A percentile compares a stretch with the other conserved stretches of the same genome.
Conservation (phyloP, 2,888 invertebrate genomes). For the Poecilobothrus nobilitatus region DNA sequence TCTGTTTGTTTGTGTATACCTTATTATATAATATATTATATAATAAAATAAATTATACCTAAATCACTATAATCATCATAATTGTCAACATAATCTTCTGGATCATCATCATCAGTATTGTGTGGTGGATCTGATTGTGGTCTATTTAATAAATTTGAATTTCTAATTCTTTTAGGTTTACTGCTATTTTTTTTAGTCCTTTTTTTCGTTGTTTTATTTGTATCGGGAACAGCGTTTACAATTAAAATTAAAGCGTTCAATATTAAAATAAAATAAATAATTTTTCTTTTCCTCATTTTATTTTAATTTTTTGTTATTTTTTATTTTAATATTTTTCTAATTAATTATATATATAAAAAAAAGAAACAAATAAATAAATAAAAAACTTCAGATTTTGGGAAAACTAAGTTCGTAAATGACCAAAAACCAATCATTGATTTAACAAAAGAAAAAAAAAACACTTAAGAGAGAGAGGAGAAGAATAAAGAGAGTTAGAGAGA, state of each 20-base stretch:
- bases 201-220: conserved; percentile 14
- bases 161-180: conserved; percentile 10
- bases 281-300: neutral
- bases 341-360: neutral
- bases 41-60: conserved; percentile 10
- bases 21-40: neutral
- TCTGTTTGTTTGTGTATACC: no score
- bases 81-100: conserved; percentile 17
- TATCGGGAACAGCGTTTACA: neutral
- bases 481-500: no score
- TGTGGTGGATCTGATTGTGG: conserved; percentile 20
- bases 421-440: no score
- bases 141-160: conserved; percentile 15
- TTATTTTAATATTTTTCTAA: neutral
- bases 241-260: neutral
- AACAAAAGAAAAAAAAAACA: no score
- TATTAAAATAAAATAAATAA: neutral
- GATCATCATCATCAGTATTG: conserved; percentile 16
- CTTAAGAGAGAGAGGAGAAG: no score
- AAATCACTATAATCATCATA: conserved; percentile 16
- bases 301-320: neutral
- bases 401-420: no score
- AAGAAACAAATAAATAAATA: neutral
- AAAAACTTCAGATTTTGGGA: neutral
- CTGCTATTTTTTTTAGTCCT: conserved; percentile 12